Evolutionary conservation across 2,888 invertebrate species (phyloP).

Genomic region (Capitulum mitella): DNA sequence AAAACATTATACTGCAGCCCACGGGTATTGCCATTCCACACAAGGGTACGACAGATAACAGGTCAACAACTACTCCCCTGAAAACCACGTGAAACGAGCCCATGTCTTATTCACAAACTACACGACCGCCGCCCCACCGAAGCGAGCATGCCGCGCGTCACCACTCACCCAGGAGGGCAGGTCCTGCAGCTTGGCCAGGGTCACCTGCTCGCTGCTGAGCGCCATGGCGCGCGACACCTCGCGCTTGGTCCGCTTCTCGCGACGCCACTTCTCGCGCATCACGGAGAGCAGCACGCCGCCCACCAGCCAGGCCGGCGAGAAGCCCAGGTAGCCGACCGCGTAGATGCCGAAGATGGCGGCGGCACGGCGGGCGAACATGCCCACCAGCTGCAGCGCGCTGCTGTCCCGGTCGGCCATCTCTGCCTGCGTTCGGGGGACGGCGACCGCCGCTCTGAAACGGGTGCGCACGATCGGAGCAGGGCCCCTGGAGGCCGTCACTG

Average conservation of each 20-base stretch:
- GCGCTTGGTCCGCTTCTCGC: slow-evolving; percentile 62
- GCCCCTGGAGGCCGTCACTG: too few relatives aligned
- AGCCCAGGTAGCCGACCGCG: slow-evolving; percentile 41
- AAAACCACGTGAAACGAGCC: too few relatives aligned
- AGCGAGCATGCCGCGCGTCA: too few relatives aligned
- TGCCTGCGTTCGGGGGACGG: too few relatives aligned
- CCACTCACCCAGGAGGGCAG: slow-evolving; percentile 81
- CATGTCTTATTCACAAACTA: too few relatives aligned
- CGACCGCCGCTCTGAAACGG: too few relatives aligned
- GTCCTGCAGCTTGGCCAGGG: slow-evolving; percentile 78
- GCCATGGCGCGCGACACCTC: slow-evolving; percentile 69
- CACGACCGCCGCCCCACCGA: too few relatives aligned
- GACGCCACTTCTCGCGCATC: slow-evolving; percentile 68
- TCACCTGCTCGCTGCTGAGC: slow-evolving; percentile 70
- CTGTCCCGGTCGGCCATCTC: background rate
- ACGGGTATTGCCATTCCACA: too few relatives aligned
- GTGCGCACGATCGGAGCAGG: too few relatives aligned
- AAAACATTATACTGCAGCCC: too few relatives aligned
- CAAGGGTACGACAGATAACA: too few relatives aligned
- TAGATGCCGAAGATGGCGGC: slow-evolving; percentile 26
- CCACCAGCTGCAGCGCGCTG: slow-evolving; percentile 13
- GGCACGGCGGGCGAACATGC: background rate
- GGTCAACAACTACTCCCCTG: too few relatives aligned
- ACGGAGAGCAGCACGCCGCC: slow-evolving; percentile 70
- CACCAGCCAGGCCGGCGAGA: slow-evolving; percentile 83